Base-by-base conservation (phyloP, 2,797 vertebrate species). In the Pseudocheirus occidentalis region DNA sequence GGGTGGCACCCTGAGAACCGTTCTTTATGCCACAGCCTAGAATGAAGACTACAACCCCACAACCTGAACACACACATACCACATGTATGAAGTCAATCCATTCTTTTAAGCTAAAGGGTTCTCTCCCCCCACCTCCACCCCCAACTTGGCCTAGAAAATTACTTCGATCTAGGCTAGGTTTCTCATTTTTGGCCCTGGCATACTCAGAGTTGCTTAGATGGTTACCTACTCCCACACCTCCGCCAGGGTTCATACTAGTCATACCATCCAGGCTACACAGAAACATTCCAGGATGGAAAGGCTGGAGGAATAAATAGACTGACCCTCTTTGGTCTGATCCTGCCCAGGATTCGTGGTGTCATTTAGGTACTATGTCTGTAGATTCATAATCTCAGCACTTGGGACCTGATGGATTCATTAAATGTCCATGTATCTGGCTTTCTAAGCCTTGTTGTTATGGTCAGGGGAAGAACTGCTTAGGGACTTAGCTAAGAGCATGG, bases 11-110 rank as follows among this genome's bases (percentile, higher is more conserved):
- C n/a, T 55, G 92, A 66, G 91, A 94, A 1, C 91, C 55, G 91
- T 57, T 52, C 52, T 55, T 50, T 93, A 92, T 96, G 93, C 91
- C 31, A 90, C n/a, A 21, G 93, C 46, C 40, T 92, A 53, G 53
- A n/a, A 91, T 5, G 31, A 89, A 6, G 55, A 73, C 28, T 87
- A 90, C 18, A 40, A 7, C 46, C 91, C n/a, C 1, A 10, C 46
- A 57, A 94, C 57, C 55, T 28, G 46, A 7, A 46, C 34, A 46
- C 21, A 40, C 12, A 5, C 5, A 21, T 13, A 3, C 57, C 66
- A 53, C 31, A n/a, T 53, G 93, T 96, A 57, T 31, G 73, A 92
- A 73, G 54, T 62, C 6, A 52, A 14, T 57, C 34, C 55, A 73
- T 92, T 81, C n/a, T 40, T 24, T 46, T 40, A 40, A 81, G 66